A percentile compares a stretch with the other conserved stretches of the same genome.
Evolutionary conservation across 35 echinoderm and acorn worm species (phyloP).

Genomic region (Lytechinus variegatus): DNA sequence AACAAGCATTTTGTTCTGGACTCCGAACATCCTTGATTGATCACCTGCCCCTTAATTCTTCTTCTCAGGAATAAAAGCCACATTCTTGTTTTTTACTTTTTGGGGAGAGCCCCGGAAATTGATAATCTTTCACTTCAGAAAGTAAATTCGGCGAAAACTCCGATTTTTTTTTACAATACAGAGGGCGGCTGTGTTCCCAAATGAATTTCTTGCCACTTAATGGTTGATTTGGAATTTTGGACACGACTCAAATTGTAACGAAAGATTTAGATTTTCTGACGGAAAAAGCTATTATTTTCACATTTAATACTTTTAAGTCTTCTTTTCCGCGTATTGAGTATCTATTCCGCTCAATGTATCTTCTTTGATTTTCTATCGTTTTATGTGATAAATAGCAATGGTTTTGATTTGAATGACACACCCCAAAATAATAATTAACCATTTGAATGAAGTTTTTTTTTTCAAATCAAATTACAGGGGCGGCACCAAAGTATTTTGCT

Average conservation of each 20-base stretch:
- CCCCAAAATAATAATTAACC: too few relatives aligned
- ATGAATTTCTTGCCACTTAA: neutral
- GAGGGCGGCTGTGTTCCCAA: neutral
- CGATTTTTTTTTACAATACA: neutral
- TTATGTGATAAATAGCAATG: too few relatives aligned
- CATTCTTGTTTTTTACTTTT: neutral
- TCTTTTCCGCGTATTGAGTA: too few relatives aligned
- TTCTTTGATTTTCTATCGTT: too few relatives aligned
- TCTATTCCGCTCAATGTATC: too few relatives aligned
- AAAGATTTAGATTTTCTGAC: neutral
- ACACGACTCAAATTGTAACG: neutral
- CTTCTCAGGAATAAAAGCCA: neutral
- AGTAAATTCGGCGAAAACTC: neutral
- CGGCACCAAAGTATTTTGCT: too few relatives aligned
- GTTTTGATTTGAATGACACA: too few relatives aligned
- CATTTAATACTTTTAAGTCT: too few relatives aligned
- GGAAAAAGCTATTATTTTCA: neutral
- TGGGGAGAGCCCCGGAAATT: neutral
- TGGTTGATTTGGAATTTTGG: neutral
- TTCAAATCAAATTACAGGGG: too few relatives aligned
- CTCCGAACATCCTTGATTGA: neutral
- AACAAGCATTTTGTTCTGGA: neutral
- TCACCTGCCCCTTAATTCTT: slow-evolving; percentile 20
- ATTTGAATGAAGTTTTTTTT: too few relatives aligned
- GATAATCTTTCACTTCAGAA: slow-evolving; percentile 13